Evolutionary conservation across 2,888 invertebrate genomes (phyloP).

Genomic region (Drosophila flavopinicola): DNA sequence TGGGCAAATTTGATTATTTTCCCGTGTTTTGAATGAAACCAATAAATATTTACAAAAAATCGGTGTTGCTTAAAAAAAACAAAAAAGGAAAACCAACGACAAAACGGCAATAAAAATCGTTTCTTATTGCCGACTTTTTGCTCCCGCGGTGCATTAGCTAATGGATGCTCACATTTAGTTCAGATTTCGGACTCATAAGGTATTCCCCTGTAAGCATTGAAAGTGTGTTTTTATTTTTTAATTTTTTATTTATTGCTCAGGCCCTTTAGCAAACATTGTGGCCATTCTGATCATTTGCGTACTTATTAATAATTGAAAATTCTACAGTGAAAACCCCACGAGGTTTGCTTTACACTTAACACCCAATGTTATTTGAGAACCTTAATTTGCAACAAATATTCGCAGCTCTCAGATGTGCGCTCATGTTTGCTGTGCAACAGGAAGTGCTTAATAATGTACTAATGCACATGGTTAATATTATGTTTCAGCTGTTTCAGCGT

Average conservation of each 20-base stretch:
- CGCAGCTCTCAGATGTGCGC: conserved; percentile 1
- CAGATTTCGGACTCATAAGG: not conserved
- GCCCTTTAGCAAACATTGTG: conserved; percentile 1
- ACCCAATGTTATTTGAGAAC: conserved; percentile 39
- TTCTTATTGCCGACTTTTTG: conserved; percentile 28
- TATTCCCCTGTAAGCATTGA: conserved; percentile 17
- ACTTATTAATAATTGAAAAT: conserved; percentile 8
- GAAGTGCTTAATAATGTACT: conserved; percentile 34
- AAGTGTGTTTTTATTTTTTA: not conserved
- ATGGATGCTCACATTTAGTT: not conserved
- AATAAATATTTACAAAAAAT: conserved; percentile 49
- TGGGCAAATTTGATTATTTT: conserved; percentile 18
- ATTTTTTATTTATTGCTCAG: not conserved
- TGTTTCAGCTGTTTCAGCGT: conserved; percentile 15
- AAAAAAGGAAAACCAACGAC: not conserved
- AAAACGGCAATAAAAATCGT: conserved; percentile 29
- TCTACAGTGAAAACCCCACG: not conserved
- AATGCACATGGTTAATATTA: conserved; percentile 23
- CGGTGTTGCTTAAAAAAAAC: not conserved
- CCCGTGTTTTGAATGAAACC: conserved; percentile 16
- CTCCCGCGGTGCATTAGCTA: not conserved
- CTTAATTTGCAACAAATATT: conserved; percentile 27
- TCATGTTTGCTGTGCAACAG: conserved; percentile 24
- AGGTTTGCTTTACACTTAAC: conserved; percentile 35
- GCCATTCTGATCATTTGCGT: not conserved